Conservation (phyloP, 2,113 vertebrate genomes). For the Lasiurus cinereus region DNA sequence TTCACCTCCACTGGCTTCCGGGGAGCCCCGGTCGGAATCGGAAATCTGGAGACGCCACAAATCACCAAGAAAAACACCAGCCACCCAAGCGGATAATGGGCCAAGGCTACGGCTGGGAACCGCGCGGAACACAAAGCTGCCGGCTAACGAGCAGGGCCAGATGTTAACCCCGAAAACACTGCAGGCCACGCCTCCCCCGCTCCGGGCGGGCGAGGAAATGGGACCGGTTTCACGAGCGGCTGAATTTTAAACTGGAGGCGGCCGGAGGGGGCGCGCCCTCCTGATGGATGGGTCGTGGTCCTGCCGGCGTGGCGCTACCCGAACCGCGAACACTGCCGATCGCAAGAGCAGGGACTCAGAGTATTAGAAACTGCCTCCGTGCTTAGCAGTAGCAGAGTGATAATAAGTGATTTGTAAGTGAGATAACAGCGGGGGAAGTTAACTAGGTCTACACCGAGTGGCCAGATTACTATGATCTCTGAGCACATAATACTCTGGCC, state of each 20-base stretch:
- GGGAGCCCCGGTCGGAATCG: neutral
- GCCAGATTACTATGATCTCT: no score
- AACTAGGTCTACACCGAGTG: no score
- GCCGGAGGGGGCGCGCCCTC: neutral
- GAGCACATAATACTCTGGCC: no score
- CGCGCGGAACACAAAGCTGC: neutral
- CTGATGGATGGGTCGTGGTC: neutral
- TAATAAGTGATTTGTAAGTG: no score
- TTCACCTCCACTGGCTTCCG: neutral
- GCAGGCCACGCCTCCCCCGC: neutral
- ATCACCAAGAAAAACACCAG: neutral
- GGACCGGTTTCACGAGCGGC: neutral
- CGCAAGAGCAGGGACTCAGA: no score
- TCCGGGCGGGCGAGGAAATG: neutral
- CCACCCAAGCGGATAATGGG: neutral
- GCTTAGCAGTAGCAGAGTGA: no score
- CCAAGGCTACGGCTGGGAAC: neutral
- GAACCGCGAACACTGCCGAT: no score
- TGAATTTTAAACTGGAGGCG: neutral
- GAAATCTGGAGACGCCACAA: neutral
- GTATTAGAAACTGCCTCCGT: no score
- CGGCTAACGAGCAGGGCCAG: neutral
- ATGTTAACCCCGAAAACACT: neutral
- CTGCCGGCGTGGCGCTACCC: no score
- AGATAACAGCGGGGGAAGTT: no score